Base-by-base conservation (phyloP, 1,140 invertebrate species). In the Cherax quadricarinatus region DNA sequence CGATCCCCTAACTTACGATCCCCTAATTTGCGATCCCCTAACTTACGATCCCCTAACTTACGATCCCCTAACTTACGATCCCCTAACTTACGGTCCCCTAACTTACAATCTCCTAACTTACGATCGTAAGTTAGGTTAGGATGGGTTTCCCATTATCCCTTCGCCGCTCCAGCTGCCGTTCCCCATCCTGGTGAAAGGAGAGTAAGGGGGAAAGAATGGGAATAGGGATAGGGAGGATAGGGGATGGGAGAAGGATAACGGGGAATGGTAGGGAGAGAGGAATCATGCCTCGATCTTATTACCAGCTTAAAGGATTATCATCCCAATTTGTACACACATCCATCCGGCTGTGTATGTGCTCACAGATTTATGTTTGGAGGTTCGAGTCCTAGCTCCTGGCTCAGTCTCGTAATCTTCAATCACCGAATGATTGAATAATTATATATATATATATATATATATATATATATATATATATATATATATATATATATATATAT, bases 221-320 rank as follows among this genome's bases (percentile, higher is more conserved):
- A 18, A 66, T 6, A 18, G 53, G 62, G 62, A 18, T 5, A 66
- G 21, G 62, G 14, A 18, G 18, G 62, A 60, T 9, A 60, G 57
- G 57, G 57, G 66, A 6, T 70, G 66, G 66, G 66, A 21, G 21
- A 18, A 9, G 66, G 14, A 70, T 14, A 18, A 70, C 4, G 21
- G 18, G 21, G 66, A 60, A 60, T 9, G 16, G 57, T 41, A 18
- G 21, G 62, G 62, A 18, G 70, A n/a, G 21, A 6, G 70, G n/a
- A 3, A 30, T 75, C 70, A 75, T 12, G n/a, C n/a, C 6, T 24
- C 70, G 4, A 30, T 30, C 70, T 75, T n/a, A 75, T 75, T 30
- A 75, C n/a, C 70, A 75, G 70, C 70, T 75, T 30, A 75, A 75
- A 6, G 6, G 70, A 75, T 75, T 75, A 75, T 75, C 70, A 75